Conservation (phyloP, 64 coral and sea anemone genomes). For the Cladopsammia gracilis region DNA sequence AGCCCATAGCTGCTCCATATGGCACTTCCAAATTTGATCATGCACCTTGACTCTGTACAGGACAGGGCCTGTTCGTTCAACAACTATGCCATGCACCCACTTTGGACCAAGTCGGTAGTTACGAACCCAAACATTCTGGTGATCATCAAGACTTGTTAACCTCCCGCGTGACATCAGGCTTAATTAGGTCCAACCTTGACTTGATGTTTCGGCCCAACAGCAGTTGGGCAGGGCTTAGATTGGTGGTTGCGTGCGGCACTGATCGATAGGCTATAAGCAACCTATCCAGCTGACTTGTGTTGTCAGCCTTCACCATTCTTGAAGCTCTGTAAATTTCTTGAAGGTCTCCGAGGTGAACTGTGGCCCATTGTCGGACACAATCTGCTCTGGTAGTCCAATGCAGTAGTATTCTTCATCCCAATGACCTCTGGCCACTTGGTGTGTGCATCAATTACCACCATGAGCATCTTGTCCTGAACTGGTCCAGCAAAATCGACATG, state of each 20-base stretch:
- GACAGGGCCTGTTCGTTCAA: neutral
- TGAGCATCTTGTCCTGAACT: neutral
- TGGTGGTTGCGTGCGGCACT: constrained; percentile 39
- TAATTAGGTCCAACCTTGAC: constrained; percentile 40
- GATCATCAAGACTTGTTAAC: constrained; percentile 18
- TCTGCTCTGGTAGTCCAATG: too few species aligned
- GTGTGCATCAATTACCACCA: neutral
- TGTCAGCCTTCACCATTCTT: too few species aligned
- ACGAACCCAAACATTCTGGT: constrained; percentile 39
- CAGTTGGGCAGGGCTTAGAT: constrained; percentile 39
- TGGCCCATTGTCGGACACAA: neutral
- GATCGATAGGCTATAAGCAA: constrained; percentile 44
- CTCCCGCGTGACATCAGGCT: constrained; percentile 16
- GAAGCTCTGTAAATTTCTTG: too few species aligned
- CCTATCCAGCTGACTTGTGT: too few species aligned
- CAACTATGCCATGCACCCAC: neutral
- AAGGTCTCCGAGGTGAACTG: neutral
- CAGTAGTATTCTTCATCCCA: neutral
- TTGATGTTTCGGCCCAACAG: constrained; percentile 40
- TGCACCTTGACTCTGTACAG: neutral
- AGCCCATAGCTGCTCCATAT: neutral
- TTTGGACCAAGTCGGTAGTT: constrained; percentile 36
- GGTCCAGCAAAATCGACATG: constrained; percentile 68
- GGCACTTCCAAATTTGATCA: neutral
- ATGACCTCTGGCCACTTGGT: too few species aligned